Evolutionary conservation across 2,888 invertebrate species (phyloP).

Genomic region (Glomeris marginata): DNA sequence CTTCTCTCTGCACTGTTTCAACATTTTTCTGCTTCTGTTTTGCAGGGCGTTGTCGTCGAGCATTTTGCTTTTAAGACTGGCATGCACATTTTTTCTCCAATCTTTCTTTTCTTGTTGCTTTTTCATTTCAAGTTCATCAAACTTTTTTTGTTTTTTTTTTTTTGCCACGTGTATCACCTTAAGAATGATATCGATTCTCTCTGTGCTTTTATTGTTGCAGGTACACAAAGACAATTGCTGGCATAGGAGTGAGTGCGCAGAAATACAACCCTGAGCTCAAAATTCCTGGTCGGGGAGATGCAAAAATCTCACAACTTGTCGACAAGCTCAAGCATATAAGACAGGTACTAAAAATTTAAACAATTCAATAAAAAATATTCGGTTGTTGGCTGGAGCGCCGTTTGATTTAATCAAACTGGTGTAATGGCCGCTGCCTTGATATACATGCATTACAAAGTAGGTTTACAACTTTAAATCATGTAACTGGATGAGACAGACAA

Average conservation of each 20-base stretch:
- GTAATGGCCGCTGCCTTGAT: no score
- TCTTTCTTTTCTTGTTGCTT: not conserved
- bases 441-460: no score
- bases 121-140: not conserved
- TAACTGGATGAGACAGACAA: no score
- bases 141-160: not conserved
- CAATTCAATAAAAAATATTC: not conserved
- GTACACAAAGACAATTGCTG: conserved; percentile 59
- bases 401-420: no score
- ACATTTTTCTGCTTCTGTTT: no score
- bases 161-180: not conserved
- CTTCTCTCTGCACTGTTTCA: no score
- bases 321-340: conserved; percentile 49
- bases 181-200: not conserved
- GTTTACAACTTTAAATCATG: no score
- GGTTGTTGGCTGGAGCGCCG: not conserved
- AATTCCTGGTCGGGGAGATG: conserved; percentile 32
- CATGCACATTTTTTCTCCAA: not conserved
- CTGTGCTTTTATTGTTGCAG: conserved; percentile 32
- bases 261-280: conserved; percentile 65
- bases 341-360: conserved; percentile 37
- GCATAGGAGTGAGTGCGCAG: conserved; percentile 55
- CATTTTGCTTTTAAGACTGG: not conserved
- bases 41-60: no score
- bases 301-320: conserved; percentile 40